These are phyloP conservation scores for Neolamprologus modestus DNA, from an alignment of 2,113 vertebrate genomes.

Conservation along the genomic window DNA sequence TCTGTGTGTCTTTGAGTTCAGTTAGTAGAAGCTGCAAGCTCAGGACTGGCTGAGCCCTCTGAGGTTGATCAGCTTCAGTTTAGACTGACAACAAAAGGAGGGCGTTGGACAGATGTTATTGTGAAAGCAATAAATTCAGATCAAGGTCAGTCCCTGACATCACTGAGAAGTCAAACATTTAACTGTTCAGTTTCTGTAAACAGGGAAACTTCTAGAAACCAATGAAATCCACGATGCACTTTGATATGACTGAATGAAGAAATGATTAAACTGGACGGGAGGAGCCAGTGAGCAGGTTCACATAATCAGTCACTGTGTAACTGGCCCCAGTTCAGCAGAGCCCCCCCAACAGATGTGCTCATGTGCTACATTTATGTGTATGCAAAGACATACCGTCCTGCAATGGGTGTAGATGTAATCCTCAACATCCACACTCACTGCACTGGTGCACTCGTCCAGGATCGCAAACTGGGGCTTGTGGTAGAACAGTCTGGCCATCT, in stretches of 20 bases:
- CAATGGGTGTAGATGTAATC: constrained; percentile 96
- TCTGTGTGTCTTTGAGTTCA: not conserved
- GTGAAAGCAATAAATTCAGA: not conserved
- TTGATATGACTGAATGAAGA: not conserved
- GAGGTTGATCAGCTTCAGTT: not conserved
- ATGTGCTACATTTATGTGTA: not conserved
- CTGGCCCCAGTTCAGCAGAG: not conserved
- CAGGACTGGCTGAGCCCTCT: not conserved
- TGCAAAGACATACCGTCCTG: constrained; percentile 73
- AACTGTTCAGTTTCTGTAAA: not conserved
- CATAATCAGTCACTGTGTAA: not conserved
- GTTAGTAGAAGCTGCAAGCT: not conserved
- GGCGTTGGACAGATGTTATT: not conserved
- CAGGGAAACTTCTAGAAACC: not conserved
- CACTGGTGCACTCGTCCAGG: constrained; percentile 97
- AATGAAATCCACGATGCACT: not conserved
- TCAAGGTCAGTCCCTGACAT: not conserved
- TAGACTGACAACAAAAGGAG: not conserved
- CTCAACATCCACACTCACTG: constrained; percentile 96
- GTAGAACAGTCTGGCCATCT: constrained; percentile 98
- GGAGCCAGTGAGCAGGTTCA: not conserved
- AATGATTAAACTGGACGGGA: not conserved
- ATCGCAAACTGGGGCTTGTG: constrained; percentile 99
- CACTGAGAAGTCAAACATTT: not conserved
- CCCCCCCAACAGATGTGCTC: not conserved